Conservation (phyloP, 1,140 invertebrate genomes). For the Popillia japonica region DNA sequence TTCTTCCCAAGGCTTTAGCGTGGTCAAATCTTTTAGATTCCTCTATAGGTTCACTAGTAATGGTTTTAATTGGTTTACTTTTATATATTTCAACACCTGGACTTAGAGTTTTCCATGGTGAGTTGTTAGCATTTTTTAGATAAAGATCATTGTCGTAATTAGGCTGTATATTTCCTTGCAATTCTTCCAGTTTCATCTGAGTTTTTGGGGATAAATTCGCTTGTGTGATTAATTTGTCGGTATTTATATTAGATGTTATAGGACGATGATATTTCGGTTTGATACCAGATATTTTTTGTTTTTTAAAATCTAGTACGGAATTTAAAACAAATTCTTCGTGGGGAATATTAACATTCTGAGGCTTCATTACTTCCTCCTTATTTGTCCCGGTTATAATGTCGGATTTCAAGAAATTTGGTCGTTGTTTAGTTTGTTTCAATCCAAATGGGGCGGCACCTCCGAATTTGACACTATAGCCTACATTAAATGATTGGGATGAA, state of each 20-base stretch:
- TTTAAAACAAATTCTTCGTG: slow-evolving; percentile 37
- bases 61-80: slow-evolving; percentile 13
- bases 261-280: slow-evolving; percentile 43
- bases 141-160: slow-evolving; percentile 38
- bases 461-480: slow-evolving; percentile 52
- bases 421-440: background rate
- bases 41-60: slow-evolving; percentile 13
- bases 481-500: slow-evolving; percentile 49
- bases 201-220: slow-evolving; percentile 44
- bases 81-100: slow-evolving; percentile 49
- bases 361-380: slow-evolving; percentile 29
- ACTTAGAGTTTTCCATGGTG: slow-evolving; percentile 50
- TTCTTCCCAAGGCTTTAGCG: slow-evolving; percentile 47
- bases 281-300: slow-evolving; percentile 44
- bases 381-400: slow-evolving; percentile 46
- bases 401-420: slow-evolving; percentile 16
- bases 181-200: slow-evolving; percentile 41
- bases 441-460: background rate
- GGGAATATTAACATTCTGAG: background rate
- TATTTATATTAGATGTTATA: background rate
- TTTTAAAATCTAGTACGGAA: slow-evolving; percentile 40
- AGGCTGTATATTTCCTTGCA: background rate
- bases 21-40: slow-evolving; percentile 48
- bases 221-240: slow-evolving; percentile 34
- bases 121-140: slow-evolving; percentile 38